These are phyloP conservation scores for Anas platyrhynchos DNA, from an alignment of 2,113 vertebrate genomes.

Conservation along the genomic window DNA sequence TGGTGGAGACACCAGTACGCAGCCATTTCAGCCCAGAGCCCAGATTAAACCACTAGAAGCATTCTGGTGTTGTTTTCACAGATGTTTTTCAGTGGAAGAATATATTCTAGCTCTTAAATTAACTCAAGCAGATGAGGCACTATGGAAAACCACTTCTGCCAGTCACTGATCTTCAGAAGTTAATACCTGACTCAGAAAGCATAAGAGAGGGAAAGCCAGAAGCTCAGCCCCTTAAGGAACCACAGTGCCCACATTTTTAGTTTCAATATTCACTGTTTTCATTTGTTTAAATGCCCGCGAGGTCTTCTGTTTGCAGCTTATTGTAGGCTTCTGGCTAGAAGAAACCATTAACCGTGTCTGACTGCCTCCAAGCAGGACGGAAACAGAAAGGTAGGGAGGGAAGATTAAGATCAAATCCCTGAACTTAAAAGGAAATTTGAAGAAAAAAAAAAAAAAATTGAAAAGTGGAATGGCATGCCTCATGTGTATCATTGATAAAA, in stretches of 20 bases:
- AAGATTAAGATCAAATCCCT: conserved; percentile 67
- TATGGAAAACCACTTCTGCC: neutral
- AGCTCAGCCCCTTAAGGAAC: neutral
- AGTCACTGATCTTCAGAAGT: neutral
- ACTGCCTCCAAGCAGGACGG: neutral
- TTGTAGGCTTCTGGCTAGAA: conserved; percentile 21
- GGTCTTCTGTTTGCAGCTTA: conserved; percentile 1
- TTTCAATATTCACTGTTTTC: neutral
- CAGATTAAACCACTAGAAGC: neutral
- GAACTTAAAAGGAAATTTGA: conserved; percentile 63
- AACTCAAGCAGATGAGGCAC: neutral
- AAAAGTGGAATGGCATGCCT: conserved; percentile 61
- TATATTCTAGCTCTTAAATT: neutral
- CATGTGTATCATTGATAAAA: conserved; percentile 66
- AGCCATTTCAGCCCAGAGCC: neutral
- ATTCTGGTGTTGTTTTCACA: neutral
- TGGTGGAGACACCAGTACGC: neutral
- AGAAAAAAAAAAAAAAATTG: conserved; percentile 19
- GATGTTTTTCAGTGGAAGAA: neutral
- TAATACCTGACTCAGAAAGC: neutral
- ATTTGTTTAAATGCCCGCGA: neutral
- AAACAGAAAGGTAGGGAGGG: conserved; percentile 4
- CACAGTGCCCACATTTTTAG: neutral
- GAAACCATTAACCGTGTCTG: conserved; percentile 52
- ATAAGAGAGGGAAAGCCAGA: neutral